Evolutionary conservation across 2,888 invertebrate species (phyloP), one percentile per base, ranked within the genome.

Genomic region (Molorchus minor): DNA sequence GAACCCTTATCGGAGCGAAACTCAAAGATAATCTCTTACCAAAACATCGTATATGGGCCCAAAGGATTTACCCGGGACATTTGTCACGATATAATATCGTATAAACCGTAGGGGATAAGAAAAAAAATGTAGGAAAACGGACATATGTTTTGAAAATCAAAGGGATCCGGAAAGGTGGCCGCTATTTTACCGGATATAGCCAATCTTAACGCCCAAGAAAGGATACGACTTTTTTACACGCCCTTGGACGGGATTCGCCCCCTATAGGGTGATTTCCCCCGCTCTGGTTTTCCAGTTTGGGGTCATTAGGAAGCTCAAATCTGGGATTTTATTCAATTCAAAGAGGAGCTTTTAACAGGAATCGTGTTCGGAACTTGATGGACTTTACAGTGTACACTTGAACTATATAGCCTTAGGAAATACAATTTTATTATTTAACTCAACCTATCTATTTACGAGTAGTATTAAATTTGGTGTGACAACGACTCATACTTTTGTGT

Each of bases 91-190:
- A 29, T 46, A 33, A 46, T 25, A 25, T 5, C 25, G 46, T 17
- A 46, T 30, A 30, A 46, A 12, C 46, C n/a, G 25, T 5, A 8
- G 4, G 25, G 25, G 25, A 25, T 25, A 25, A 25, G 25, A 8
- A 25, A 25, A 25, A 25, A 25, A 25, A n/a, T n/a, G n/a, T 30
- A 46, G 15, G 33, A 30, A 46, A 46, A 30, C 30, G n/a, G 17
- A 46, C 46, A 46, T 46, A 46, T 46, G 46, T 46, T 33, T 15
- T n/a, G 19, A 16, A 16, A 46, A 30, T 46, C 25, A 46, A 46
- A 10, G 15, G 8, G 17, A 43, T 25, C 25, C 25, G 25, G 25
- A 25, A 25, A 25, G 8, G 4, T 8, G 25, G 25, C 8, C 25
- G 25, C 25, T 3, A 5, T 5, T 25, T 25, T 25, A 8, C 4